phyloP scores from a whole-genome alignment of 2,888 invertebrate species.

The Cataglyphis albicans region DNA sequence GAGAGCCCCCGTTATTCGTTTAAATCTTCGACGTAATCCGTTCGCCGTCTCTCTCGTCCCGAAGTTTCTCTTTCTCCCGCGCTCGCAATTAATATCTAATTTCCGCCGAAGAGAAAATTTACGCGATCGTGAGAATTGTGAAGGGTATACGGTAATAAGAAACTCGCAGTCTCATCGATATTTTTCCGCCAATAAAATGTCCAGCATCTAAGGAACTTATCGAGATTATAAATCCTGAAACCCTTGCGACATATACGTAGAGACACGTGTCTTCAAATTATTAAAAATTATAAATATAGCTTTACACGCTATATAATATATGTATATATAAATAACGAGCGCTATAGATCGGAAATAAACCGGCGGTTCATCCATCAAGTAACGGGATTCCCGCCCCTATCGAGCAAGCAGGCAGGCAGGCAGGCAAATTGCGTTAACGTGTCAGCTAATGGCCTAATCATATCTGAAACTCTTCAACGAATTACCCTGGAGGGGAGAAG shows the following conservation, averaged over 20 bases:
- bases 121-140: not conserved
- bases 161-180: not conserved
- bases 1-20: constrained; percentile 30
- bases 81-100: constrained; percentile 30
- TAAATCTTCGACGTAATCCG: constrained; percentile 37
- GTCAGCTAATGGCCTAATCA: constrained; percentile 73
- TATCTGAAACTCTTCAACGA: constrained; percentile 68
- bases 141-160: not conserved
- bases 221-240: not conserved
- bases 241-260: not conserved
- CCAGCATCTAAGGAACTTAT: not conserved
- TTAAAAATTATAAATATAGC: not conserved
- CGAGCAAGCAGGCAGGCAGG: constrained; percentile 10
- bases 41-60: constrained; percentile 18
- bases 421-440: constrained; percentile 73
- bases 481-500: constrained; percentile 50
- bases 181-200: not conserved
- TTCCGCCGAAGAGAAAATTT: constrained; percentile 32
- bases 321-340: constrained; percentile 18
- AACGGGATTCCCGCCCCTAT: constrained; percentile 70
- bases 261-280: not conserved
- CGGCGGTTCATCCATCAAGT: constrained; percentile 70
- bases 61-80: not conserved
- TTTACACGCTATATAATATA: too few species aligned
- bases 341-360: constrained; percentile 45